phyloP scores from a whole-genome alignment of 2,888 invertebrate species.

The Herminia tarsipennalis region DNA sequence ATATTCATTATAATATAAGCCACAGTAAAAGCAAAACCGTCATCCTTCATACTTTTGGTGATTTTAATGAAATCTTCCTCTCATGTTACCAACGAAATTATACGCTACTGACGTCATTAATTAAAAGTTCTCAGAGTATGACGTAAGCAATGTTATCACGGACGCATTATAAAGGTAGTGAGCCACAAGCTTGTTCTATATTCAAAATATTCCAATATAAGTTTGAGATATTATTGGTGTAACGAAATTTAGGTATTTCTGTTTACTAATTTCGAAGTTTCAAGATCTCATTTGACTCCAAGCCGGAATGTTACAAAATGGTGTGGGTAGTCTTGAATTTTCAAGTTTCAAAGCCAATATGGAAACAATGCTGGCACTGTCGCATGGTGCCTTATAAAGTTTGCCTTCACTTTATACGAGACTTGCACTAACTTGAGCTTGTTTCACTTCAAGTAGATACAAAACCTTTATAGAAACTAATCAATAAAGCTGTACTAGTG shows the following conservation, averaged over 20 bases:
- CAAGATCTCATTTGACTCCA: slow-evolving; percentile 48
- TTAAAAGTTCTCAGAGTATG: slow-evolving; percentile 38
- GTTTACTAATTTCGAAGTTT: slow-evolving; percentile 49
- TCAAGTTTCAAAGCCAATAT: slow-evolving; percentile 71
- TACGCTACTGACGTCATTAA: slow-evolving; percentile 32
- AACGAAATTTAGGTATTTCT: slow-evolving; percentile 29
- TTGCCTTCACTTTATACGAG: slow-evolving; percentile 56
- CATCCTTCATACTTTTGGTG: slow-evolving; percentile 14
- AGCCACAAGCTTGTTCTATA: slow-evolving; percentile 17
- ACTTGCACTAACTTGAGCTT: slow-evolving; percentile 49
- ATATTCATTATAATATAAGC: background rate
- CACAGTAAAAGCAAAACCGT: slow-evolving; percentile 4
- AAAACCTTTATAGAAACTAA: slow-evolving; percentile 51
- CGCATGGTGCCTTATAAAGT: slow-evolving; percentile 64
- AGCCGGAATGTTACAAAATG: slow-evolving; percentile 51
- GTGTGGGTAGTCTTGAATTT: slow-evolving; percentile 62
- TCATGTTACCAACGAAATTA: slow-evolving; percentile 29
- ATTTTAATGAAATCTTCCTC: slow-evolving; percentile 34
- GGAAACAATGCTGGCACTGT: slow-evolving; percentile 70
- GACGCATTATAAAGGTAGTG: slow-evolving; percentile 34
- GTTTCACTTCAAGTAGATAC: slow-evolving; percentile 48
- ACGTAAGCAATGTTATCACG: slow-evolving; percentile 41
- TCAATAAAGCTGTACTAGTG: slow-evolving; percentile 48
- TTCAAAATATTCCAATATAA: slow-evolving; percentile 13
- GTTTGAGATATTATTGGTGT: slow-evolving; percentile 29